Conservation (phyloP, 2,888 invertebrate species). For the Onchidella celtica region DNA sequence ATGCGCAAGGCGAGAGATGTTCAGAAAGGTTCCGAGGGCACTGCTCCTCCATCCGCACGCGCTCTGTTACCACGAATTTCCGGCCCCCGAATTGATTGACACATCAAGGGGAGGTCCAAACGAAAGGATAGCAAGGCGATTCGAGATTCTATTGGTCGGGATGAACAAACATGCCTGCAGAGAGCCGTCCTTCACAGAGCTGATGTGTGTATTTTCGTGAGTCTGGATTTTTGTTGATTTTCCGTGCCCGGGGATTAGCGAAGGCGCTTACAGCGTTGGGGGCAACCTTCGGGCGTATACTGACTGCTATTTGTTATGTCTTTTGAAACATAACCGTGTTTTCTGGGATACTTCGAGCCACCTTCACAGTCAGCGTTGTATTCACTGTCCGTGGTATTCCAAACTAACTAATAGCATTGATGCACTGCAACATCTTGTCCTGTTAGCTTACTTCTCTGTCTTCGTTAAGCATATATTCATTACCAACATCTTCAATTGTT, state of each 20-base stretch:
- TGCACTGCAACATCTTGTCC: too few relatives aligned
- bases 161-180: conserved; percentile 2
- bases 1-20: conserved; percentile 8
- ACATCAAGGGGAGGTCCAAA: conserved; percentile 10
- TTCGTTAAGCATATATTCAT: too few relatives aligned
- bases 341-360: too few relatives aligned
- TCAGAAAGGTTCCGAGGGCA: not conserved
- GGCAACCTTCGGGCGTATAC: not conserved
- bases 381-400: too few relatives aligned
- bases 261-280: conserved; percentile 4
- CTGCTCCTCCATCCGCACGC: conserved; percentile 24
- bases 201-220: conserved; percentile 18
- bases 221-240: conserved; percentile 18
- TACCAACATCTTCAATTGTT: too few relatives aligned
- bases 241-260: conserved; percentile 25
- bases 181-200: conserved; percentile 11
- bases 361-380: too few relatives aligned
- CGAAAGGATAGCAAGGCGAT: not conserved
- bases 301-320: not conserved
- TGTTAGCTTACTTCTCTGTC: too few relatives aligned
- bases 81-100: conserved; percentile 35
- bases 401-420: too few relatives aligned
- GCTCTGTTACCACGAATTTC: conserved; percentile 16
- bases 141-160: conserved; percentile 27
- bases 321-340: not conserved